Evolutionary conservation across 2,888 invertebrate genomes (phyloP).

Genomic region (Lumbricus terrestris): DNA sequence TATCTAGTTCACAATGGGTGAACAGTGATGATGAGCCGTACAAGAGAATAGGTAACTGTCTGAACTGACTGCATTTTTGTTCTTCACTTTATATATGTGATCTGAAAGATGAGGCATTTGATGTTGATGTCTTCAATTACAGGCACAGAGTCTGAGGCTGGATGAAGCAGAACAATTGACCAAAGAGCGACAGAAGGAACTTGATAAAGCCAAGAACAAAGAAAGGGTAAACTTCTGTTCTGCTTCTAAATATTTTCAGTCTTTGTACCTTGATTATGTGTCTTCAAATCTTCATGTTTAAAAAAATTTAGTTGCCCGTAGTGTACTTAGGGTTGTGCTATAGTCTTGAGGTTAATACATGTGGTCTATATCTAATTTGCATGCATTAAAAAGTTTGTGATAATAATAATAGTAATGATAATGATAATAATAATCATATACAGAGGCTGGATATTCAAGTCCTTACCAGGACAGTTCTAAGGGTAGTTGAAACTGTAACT

Average conservation of each 20-base stretch:
- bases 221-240: background rate
- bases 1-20: background rate
- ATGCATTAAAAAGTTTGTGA: no score
- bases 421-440: no score
- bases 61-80: background rate
- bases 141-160: background rate
- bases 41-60: background rate
- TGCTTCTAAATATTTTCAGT: background rate
- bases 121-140: background rate
- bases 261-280: background rate
- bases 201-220: background rate
- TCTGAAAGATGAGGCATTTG: no score
- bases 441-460: background rate
- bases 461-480: background rate
- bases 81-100: background rate
- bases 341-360: background rate
- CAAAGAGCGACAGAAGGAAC: background rate
- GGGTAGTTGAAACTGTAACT: background rate
- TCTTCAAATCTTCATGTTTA: no score
- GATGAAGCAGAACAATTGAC: background rate
- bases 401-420: no score
- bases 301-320: no score
- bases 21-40: background rate
- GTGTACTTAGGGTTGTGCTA: background rate
- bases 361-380: no score